Conservation (phyloP, 2,888 invertebrate species). For the Elmis aenea region DNA sequence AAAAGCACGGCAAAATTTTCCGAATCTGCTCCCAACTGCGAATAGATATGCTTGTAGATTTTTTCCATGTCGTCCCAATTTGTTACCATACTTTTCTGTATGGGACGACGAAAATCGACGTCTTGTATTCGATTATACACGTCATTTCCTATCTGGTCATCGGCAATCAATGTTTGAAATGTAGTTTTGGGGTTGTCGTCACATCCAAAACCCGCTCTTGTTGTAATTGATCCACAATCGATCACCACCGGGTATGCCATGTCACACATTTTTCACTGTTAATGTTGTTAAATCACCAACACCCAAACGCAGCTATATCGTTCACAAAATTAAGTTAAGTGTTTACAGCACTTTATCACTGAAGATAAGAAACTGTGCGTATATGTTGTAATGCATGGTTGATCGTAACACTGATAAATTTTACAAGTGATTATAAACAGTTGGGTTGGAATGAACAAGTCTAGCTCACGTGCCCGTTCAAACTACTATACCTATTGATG, state of each 20-base stretch:
- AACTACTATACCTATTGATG: too few species aligned
- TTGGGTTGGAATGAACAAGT: too few species aligned
- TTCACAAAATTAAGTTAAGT: too few species aligned
- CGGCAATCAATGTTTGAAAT: not conserved
- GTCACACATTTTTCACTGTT: not conserved
- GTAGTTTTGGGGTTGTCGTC: not conserved
- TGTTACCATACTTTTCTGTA: constrained; percentile 61
- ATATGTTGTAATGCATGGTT: too few species aligned
- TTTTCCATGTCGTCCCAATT: constrained; percentile 88
- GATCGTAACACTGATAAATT: too few species aligned
- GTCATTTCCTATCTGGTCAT: not conserved
- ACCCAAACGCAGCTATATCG: too few species aligned
- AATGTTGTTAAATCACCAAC: too few species aligned
- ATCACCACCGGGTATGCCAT: not conserved
- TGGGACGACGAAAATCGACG: not conserved
- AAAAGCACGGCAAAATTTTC: constrained; percentile 74
- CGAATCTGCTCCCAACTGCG: constrained; percentile 72
- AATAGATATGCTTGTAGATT: constrained; percentile 83
- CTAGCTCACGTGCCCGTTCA: too few species aligned
- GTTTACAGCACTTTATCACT: too few species aligned
- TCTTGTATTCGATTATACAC: not conserved
- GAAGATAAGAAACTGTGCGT: too few species aligned
- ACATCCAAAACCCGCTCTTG: not conserved
- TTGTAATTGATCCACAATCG: not conserved
- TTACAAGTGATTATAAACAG: too few species aligned